Percentiles rank a stretch among this genome's conserved stretches.
Conservation (phyloP, 2,888 invertebrate species). For the Diarsia brunnea region DNA sequence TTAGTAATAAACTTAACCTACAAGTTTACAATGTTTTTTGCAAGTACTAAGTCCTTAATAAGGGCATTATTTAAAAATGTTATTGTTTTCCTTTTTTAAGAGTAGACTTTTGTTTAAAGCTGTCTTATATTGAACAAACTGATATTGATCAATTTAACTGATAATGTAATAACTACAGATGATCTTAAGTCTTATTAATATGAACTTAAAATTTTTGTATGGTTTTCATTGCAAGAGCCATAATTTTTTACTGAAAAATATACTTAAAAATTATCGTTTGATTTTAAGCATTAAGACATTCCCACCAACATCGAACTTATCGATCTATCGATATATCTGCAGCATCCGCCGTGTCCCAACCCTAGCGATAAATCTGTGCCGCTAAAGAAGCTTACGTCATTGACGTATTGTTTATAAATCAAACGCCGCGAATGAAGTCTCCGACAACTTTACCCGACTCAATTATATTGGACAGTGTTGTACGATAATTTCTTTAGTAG, state of each 20-base stretch:
- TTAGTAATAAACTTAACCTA: not conserved
- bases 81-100: not conserved
- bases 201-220: too few species aligned
- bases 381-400: conserved; percentile 91
- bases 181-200: too few species aligned
- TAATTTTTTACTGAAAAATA: not conserved
- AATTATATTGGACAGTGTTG: conserved; percentile 48
- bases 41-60: not conserved
- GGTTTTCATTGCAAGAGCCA: too few species aligned
- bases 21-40: not conserved
- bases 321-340: conserved; percentile 56
- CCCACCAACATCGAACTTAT: not conserved
- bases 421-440: conserved; percentile 76
- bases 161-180: too few species aligned
- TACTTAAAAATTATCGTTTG: not conserved
- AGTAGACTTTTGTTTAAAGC: not conserved
- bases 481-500: conserved; percentile 18
- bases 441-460: conserved; percentile 66
- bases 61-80: not conserved
- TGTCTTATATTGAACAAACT: not conserved
- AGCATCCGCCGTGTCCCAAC: conserved; percentile 73
- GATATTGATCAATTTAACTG: too few species aligned
- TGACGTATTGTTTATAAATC: conserved; percentile 91
- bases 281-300: not conserved
- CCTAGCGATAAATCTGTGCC: conserved; percentile 89